Evolutionary conservation across 1,140 invertebrate genomes (phyloP).

Genomic region (Holcopasites calliopsidis): DNA sequence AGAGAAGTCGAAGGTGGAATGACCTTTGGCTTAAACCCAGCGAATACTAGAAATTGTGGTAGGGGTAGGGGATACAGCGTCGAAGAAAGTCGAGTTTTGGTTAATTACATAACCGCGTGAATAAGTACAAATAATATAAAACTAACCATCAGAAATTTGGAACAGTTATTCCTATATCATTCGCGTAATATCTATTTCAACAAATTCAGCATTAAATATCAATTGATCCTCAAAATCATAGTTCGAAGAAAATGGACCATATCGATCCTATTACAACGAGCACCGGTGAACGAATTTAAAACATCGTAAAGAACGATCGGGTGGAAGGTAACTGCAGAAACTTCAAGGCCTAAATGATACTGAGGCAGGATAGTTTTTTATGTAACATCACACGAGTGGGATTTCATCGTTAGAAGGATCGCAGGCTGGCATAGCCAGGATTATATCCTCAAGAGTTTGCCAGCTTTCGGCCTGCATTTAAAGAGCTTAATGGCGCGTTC

Average conservation of each 20-base stretch:
- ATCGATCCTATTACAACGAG: background rate
- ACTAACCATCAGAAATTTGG: too few relatives aligned
- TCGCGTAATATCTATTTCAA: too few relatives aligned
- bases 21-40: too few relatives aligned
- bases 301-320: conserved; percentile 29
- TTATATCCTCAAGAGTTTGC: conserved; percentile 70
- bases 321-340: conserved; percentile 6
- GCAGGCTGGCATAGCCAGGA: conserved; percentile 59
- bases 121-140: too few relatives aligned
- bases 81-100: background rate
- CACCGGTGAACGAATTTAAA: conserved; percentile 10
- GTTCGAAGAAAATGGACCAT: background rate
- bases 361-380: conserved; percentile 49
- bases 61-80: too few relatives aligned
- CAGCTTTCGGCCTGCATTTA: conserved; percentile 66
- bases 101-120: too few relatives aligned
- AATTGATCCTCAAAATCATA: too few relatives aligned
- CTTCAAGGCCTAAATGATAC: conserved; percentile 44
- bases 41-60: too few relatives aligned
- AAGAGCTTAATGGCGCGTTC: conserved; percentile 42
- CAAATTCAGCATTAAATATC: too few relatives aligned
- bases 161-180: too few relatives aligned
- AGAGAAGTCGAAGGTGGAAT: background rate
- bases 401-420: conserved; percentile 54
- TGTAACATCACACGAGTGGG: conserved; percentile 62